Evolutionary conservation across 2,888 invertebrate species (phyloP), one percentile per base, ranked within the genome.

Genomic region (Ernsta delagoae): DNA sequence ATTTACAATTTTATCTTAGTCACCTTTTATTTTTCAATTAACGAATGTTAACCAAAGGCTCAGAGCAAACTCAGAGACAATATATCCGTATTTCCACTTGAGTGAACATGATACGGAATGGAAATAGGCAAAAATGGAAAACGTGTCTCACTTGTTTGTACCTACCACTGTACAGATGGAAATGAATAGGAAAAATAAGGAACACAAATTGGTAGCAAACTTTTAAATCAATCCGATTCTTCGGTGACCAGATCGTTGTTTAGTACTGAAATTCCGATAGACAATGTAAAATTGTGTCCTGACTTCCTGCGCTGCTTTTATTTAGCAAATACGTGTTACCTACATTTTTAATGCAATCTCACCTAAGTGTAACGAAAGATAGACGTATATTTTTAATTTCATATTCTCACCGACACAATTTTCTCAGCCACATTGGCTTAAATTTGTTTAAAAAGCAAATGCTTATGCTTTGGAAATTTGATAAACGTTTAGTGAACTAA

Each of bases 191-290:
- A 62, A 39, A 62, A 68, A 48, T 45, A 48, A 61, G 61, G 3
- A 67, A 60, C 11, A 11, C 56, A 62, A 67, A 67, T 61, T 61
- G 57, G 48, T 62, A 34, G 48, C 56, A 48, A 64, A 56, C 24
- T 64, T 64, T 43, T 45, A 64, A 64, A 62, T 62, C 61, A 68
- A 61, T 60, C 62, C 31, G 61, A 67, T 68, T 50, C 50, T 50
- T 50, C 50, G 39, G 56, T 56, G 54, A 56, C 43, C 31, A 60
- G 41, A 57, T 56, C 67, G 39, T 61, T 68, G n/a, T 68, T 68
- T 43, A 57, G 45, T 45, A 57, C 36, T 57, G 36, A 68, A 68
- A 61, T 61, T 45, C 8, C 7, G 36, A 67, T 12, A 48, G 65
- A 65, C 45, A 45, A 41, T 53, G 8, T 31, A 59, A 56, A 61